Percentiles rank a stretch among this genome's conserved stretches.
Conservation (phyloP, 1,140 invertebrate genomes). For the Ectropis grisescens region DNA sequence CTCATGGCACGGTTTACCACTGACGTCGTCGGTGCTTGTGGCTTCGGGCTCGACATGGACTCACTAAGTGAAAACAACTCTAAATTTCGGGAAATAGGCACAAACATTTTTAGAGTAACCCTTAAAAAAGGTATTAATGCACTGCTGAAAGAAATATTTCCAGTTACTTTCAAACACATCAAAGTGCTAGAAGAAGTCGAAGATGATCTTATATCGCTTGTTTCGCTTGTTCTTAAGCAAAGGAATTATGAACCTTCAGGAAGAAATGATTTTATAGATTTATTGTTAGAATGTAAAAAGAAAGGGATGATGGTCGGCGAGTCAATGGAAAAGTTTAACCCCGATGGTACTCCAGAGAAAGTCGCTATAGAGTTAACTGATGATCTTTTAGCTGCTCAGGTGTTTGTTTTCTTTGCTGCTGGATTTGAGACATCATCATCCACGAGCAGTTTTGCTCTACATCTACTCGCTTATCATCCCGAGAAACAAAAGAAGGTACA, state of each 20-base stretch:
- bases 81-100: constrained; percentile 5
- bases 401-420: constrained; percentile 14
- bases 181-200: constrained; percentile 1
- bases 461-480: constrained; percentile 8
- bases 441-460: constrained; percentile 7
- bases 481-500: constrained; percentile 7
- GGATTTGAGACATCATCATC: constrained; percentile 13
- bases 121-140: neutral
- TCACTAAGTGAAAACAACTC: constrained; percentile 16
- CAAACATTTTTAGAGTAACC: constrained; percentile 4
- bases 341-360: constrained; percentile 4
- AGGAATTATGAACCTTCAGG: constrained; percentile 9
- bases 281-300: constrained; percentile 9
- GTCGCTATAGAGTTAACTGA: constrained; percentile 7
- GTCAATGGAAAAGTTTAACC: constrained; percentile 5
- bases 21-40: constrained; percentile 18
- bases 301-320: constrained; percentile 6
- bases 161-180: constrained; percentile 1
- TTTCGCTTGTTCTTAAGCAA: constrained; percentile 3
- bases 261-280: constrained; percentile 11
- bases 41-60: constrained; percentile 19
- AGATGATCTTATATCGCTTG: constrained; percentile 1
- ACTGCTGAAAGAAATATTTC: constrained; percentile 4
- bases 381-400: constrained; percentile 7
- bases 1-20: constrained; percentile 33